Evolutionary conservation across 2,797 vertebrate genomes (phyloP), one percentile per base, ranked within the genome.

Genomic region (Phrynocephalus guinanensis): DNA sequence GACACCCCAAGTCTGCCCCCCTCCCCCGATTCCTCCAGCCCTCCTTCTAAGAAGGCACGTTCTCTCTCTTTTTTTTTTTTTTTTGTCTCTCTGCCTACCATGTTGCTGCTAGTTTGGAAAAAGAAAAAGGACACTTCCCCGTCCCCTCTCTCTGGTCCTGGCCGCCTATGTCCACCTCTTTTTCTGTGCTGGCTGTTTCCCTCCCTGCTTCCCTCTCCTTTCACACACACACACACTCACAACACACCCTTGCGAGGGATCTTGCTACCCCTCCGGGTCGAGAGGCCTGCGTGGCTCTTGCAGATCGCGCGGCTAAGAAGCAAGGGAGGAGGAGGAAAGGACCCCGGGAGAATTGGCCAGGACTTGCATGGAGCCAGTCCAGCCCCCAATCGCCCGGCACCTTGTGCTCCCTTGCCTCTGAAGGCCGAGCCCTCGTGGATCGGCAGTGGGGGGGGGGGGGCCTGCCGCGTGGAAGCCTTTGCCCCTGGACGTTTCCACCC

Each of bases 91-190:
- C 33, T 33, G 33, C 33, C 15, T 16, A 38, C 9, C 75, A 84
- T 91, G 91, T 94, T 94, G 93, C 95, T 96, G 95, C 95, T 95
- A 95, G 91, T 95, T 90, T 92, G 93, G 94, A 87, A 90, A 91
- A 87, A 87, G 92, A 88, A 93, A 92, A 56, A 63, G 60, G 18
- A 63, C 60, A 13, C 18, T 63, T 20, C 60, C 38, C 70, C 82
- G 79, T 88, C 87, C 87, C 88, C 92, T 87, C 87, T 11, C 15
- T 30, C 0, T 38, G 68, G 68, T 28, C n/a, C 9, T 26, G 7
- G 18, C 8, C 8, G 52, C 52, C 84, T 82, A 84, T 91, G 90
- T 79, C 56, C 84, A 26, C 90, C 66, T 87, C 71, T 93, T 78
- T 78, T 77, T 68, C 77, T 66, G 38, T 66, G 33, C 33, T 33